Conservation (phyloP, 30 jellyfish, hydroid and myxozoan species). For the Turritopsis rubra region DNA sequence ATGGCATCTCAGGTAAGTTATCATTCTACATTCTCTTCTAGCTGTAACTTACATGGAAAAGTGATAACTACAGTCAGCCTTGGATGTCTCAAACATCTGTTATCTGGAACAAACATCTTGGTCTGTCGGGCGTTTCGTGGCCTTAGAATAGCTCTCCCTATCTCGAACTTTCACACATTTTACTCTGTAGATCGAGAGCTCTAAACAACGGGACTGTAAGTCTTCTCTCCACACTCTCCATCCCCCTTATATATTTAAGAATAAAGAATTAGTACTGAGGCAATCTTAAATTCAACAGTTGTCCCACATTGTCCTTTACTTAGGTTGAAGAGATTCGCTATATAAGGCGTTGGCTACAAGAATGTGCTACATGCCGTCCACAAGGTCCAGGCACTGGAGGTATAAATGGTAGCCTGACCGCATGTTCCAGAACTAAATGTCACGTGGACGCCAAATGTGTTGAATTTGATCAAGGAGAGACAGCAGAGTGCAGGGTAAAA, state of each 20-base stretch:
- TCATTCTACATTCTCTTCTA: not conserved
- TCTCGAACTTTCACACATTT: too few species aligned
- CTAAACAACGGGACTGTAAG: too few species aligned
- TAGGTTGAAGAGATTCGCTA: constrained; percentile 70
- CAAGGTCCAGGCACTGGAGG: constrained; percentile 69
- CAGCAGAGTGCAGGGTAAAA: constrained; percentile 60
- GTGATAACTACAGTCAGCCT: too few species aligned
- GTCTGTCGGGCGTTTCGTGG: too few species aligned
- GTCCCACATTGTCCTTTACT: not conserved
- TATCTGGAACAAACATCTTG: too few species aligned
- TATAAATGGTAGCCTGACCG: constrained; percentile 15
- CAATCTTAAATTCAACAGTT: not conserved
- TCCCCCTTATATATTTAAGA: not conserved
- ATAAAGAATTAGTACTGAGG: not conserved
- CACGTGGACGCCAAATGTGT: constrained; percentile 66
- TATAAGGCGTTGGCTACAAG: constrained; percentile 63
- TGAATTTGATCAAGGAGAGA: constrained; percentile 43
- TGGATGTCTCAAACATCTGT: too few species aligned
- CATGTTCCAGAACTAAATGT: constrained; percentile 63
- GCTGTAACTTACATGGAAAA: too few species aligned
- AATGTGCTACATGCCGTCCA: constrained; percentile 70
- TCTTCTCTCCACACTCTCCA: too few species aligned
- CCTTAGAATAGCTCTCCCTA: too few species aligned
- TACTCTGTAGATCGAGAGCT: too few species aligned
- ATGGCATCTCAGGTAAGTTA: constrained; percentile 88